A percentile compares a stretch with the other conserved stretches of the same genome.
phyloP scores from a whole-genome alignment of 1,140 invertebrate species.

The Rhopalosiphum maidis region DNA sequence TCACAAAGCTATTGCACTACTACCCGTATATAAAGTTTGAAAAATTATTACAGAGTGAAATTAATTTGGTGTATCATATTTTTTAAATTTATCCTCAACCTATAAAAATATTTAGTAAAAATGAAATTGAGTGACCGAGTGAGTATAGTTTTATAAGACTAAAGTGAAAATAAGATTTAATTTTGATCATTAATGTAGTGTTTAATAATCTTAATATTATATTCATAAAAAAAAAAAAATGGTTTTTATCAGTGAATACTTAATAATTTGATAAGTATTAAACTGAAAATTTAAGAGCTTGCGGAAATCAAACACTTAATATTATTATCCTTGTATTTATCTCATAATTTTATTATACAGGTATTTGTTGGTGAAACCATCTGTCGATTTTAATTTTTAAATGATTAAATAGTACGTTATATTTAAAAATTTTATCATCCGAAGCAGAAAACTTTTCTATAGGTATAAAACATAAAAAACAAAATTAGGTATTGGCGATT shows the following conservation, averaged over 20 bases:
- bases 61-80: background rate
- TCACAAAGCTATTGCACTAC: background rate
- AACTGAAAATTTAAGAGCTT: no score
- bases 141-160: background rate
- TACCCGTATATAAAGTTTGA: background rate
- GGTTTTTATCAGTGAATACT: no score
- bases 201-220: background rate
- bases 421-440: background rate
- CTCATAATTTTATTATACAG: no score
- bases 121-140: background rate
- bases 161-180: background rate
- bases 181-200: background rate
- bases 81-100: background rate
- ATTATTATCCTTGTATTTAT: no score
- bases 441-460: background rate
- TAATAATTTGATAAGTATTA: no score
- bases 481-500: background rate
- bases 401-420: no score
- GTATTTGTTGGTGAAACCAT: no score
- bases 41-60: background rate
- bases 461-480: no score
- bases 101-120: background rate
- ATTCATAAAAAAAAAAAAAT: no score
- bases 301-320: no score
- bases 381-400: no score